Evolutionary conservation across 2,888 invertebrate species (phyloP), one percentile per base, ranked within the genome.

Genomic region (Ceraclea dissimilis): DNA sequence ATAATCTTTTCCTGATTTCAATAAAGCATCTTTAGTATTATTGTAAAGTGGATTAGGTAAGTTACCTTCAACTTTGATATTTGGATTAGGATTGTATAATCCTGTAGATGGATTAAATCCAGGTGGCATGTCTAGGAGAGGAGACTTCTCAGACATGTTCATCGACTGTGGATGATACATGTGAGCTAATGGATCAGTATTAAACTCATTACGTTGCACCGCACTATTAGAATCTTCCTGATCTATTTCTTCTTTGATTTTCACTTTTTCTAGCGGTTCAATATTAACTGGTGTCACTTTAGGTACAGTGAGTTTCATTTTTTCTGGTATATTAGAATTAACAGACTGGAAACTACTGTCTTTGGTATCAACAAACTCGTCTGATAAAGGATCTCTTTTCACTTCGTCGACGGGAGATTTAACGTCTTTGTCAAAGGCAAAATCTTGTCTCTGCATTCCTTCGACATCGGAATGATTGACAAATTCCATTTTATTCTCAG

Each of bases 281-380:
- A 76, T 74, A 54, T 74, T 75, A 74, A 80, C 77, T 16, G 79
- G 76, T 43, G 76, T 75, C 52, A 80, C 76, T 70, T 81, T 81
- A 26, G 82, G 82, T 66, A 82, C 81, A 61, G 81, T 81, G 59
- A 82, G 73, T 69, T 83, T 82, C 43, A 82, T 80, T 74, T 82
- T 83, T 59, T 79, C 72, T 1, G 53, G 39, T 44, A 51, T 54
- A 21, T 49, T 52, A 2, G 34, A 17, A 21, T 60, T 57, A 2
- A 19, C 11, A 13, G 48, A 6, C 39, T 34, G 26, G 26, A 51
- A 56, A 31, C 31, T 53, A 31, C 31, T 53, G 13, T 52, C 56
- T 44, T 54, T 43, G 13, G 33, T 33, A 18, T 60, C 56, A 16
- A 56, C 49, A 20, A 52, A 51, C 44, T 59, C 61, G 33, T 59